phyloP scores from a whole-genome alignment of 2,888 invertebrate species.

The Chrysomela aeneicollis region DNA sequence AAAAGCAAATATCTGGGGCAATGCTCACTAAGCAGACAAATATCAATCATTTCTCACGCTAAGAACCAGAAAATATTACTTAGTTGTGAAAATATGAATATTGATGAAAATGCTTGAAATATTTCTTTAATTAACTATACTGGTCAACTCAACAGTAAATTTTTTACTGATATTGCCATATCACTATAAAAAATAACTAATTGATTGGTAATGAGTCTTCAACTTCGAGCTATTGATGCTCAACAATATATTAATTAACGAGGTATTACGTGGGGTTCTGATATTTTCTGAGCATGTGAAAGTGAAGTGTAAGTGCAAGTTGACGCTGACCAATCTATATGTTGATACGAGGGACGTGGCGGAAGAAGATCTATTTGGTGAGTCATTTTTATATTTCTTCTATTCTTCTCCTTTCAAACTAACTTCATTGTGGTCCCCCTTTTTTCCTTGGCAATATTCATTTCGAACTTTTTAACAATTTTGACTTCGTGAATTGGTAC shows the following conservation, averaged over 20 bases:
- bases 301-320: slow-evolving; percentile 6
- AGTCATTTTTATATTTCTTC: slow-evolving; percentile 5
- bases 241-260: not conserved
- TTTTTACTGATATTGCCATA: not conserved
- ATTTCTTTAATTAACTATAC: not conserved
- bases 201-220: not conserved
- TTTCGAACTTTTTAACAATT: too few relatives aligned
- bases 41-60: slow-evolving; percentile 44
- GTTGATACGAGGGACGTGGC: not conserved
- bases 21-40: slow-evolving; percentile 34
- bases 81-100: not conserved
- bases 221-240: not conserved
- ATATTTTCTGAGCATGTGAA: not conserved
- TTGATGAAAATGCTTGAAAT: not conserved
- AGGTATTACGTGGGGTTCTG: not conserved
- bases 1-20: slow-evolving; percentile 28
- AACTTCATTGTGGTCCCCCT: not conserved
- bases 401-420: too few relatives aligned
- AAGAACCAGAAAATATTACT: slow-evolving; percentile 1
- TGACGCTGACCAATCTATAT: not conserved
- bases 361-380: slow-evolving; percentile 3
- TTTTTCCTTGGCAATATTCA: not conserved
- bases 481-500: too few relatives aligned
- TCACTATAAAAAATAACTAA: not conserved
- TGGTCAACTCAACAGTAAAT: not conserved